Evolutionary conservation across 2,113 vertebrate species (phyloP), one percentile per base, ranked within the genome.

Genomic region (Megalops atlanticus): DNA sequence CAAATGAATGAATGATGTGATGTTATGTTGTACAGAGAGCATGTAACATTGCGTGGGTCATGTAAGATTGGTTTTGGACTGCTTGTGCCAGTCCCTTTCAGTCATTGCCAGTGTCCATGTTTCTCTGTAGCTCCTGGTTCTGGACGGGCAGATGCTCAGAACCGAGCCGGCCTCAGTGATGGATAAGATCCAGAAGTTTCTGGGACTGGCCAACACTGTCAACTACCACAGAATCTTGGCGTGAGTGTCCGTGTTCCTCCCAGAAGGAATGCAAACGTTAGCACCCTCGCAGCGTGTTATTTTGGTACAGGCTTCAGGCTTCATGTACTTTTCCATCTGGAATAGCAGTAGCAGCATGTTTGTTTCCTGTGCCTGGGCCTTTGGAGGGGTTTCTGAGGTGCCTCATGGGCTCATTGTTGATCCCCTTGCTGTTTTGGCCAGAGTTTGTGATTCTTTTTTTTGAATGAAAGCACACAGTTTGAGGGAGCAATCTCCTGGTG

Each of bases 111-210:
- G 0, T 73, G 58, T 74, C 15, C 0, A 16, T 78, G 36, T 81
- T 14, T 81, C 52, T 80, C 40, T 81, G 69, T 88, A 99, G 98
- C 92, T 99, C 87, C 92, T 99, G 81, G 97, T 99, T 81, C 90
- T 99, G 90, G 98, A 99, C 12, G 97, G 97, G 64, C 98, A 98
- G 87, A 92, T 97, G 90, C 93, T 99, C 77, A 97, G 98, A 83
- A 96, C 96, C 0, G 97, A 99, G 87, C 98, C 98, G 0, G 96
- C 97, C 82, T 95, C 95, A 81, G 91, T 98, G 87, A 98, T 99
- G 96, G 97, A 99, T 69, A 95, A 95, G 0, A 96, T 99, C 88
- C 98, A 99, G 91, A 98, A 97, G 80, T 99, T 98, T 91, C 95
- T 99, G 0, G 86, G 94, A 0, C 92, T 98, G 78, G 88, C 92